These are phyloP conservation scores for Leucophenga varia DNA, from an alignment of 1,140 invertebrate species.

Conservation along the genomic window DNA sequence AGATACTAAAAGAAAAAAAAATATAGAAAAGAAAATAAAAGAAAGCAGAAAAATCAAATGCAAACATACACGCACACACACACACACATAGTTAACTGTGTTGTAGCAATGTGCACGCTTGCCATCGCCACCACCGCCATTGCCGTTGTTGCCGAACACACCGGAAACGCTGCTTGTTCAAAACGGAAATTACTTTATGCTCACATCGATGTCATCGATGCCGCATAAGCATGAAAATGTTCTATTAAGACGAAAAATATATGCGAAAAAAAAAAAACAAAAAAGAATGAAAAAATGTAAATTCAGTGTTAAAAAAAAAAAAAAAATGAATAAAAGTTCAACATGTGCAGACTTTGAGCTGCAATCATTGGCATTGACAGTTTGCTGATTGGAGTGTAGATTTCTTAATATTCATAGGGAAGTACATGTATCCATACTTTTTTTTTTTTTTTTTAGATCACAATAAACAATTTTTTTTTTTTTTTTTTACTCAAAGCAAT, in stretches of 20 bases:
- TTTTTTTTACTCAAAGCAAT: too few relatives aligned
- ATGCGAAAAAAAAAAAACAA: slow-evolving; percentile 1
- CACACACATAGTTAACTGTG: too few relatives aligned
- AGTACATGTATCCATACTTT: too few relatives aligned
- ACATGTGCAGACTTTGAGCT: slow-evolving; percentile 2
- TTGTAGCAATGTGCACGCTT: too few relatives aligned
- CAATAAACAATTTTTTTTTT: too few relatives aligned
- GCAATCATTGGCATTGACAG: background rate
- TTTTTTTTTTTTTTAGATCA: too few relatives aligned
- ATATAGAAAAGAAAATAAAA: slow-evolving; percentile 16
- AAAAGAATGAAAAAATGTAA: background rate
- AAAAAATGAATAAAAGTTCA: background rate
- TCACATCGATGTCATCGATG: slow-evolving; percentile 55
- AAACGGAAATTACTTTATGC: slow-evolving; percentile 55
- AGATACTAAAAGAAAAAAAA: slow-evolving; percentile 12
- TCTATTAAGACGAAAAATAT: background rate
- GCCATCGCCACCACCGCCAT: too few relatives aligned
- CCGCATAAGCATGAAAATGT: slow-evolving; percentile 39
- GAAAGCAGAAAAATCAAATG: slow-evolving; percentile 24
- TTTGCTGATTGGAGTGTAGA: too few relatives aligned
- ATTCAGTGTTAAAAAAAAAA: background rate
- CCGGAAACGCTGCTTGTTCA: slow-evolving; percentile 52
- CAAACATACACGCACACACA: slow-evolving; percentile 14
- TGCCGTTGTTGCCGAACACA: slow-evolving; percentile 53
- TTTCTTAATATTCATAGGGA: too few relatives aligned